A percentile compares a stretch with the other conserved stretches of the same genome.
Conservation (phyloP, 2,113 vertebrate genomes). For the Petrocephalus zakoni region DNA sequence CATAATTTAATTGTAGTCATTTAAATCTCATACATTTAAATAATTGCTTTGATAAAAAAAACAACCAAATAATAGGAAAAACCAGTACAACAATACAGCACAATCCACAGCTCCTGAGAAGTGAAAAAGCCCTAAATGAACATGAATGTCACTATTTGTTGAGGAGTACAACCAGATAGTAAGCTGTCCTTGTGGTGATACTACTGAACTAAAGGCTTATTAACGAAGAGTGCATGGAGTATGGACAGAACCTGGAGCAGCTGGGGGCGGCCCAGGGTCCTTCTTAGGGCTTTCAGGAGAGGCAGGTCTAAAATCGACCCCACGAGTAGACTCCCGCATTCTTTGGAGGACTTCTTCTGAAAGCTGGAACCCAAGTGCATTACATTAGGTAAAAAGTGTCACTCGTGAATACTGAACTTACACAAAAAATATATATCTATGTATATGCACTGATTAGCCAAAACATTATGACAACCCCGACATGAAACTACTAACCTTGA, state of each 20-base stretch:
- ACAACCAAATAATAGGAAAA: background rate
- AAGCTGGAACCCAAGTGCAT: background rate
- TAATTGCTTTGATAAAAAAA: background rate
- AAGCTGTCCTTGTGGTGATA: background rate
- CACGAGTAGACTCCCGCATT: background rate
- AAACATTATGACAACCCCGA: background rate
- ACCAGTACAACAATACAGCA: background rate
- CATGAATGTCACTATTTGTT: background rate
- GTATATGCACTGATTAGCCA: background rate
- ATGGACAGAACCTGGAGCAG: background rate
- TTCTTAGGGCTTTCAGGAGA: constrained; percentile 28
- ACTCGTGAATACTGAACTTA: background rate
- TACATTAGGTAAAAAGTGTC: background rate
- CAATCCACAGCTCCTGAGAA: background rate
- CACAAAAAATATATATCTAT: background rate
- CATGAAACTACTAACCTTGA: background rate
- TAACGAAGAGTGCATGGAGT: background rate
- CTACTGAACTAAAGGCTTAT: background rate
- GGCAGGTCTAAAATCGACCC: background rate
- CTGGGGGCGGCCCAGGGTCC: constrained; percentile 36
- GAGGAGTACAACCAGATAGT: background rate
- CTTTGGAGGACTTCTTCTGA: background rate
- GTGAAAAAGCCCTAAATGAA: background rate
- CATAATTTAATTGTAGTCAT: background rate
- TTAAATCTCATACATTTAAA: background rate